Conservation (phyloP, 2,113 vertebrate genomes). For the Catharus minimus region DNA sequence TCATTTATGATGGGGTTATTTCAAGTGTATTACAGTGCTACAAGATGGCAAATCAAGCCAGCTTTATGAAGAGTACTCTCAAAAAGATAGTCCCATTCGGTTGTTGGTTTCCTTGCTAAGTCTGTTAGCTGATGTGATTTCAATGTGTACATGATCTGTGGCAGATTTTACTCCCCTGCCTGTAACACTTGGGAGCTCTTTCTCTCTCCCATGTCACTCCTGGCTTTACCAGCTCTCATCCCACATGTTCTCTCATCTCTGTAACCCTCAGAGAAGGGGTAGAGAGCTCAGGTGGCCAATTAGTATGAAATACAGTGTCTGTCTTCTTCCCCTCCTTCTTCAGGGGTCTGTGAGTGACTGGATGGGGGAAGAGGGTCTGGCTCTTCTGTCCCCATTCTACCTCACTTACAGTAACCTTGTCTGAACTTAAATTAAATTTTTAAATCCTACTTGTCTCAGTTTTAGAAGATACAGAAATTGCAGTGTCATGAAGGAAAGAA, state of each 20-base stretch:
- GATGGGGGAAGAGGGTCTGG: neutral
- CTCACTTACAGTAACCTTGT: neutral
- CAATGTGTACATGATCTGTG: neutral
- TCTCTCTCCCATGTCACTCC: neutral
- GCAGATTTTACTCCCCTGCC: neutral
- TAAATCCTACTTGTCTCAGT: neutral
- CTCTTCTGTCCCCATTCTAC: neutral
- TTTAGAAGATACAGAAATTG: neutral
- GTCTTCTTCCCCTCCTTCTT: neutral
- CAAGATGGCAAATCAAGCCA: neutral
- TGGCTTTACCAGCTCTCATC: neutral
- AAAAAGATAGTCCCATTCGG: neutral
- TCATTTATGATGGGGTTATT: neutral
- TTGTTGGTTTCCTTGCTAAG: neutral
- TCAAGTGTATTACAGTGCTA: neutral
- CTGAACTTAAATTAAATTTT: neutral
- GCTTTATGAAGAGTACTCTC: neutral
- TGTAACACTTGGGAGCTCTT: neutral
- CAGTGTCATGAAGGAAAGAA: neutral
- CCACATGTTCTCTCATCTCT: accelerated
- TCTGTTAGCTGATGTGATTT: neutral
- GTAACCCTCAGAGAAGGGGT: neutral
- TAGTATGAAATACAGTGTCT: neutral
- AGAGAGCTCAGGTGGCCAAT: neutral
- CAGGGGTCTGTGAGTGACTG: neutral